A percentile compares a stretch with the other conserved stretches of the same genome.
Conservation (phyloP, 2,888 invertebrate genomes). For the Dolichomitus sp. region DNA sequence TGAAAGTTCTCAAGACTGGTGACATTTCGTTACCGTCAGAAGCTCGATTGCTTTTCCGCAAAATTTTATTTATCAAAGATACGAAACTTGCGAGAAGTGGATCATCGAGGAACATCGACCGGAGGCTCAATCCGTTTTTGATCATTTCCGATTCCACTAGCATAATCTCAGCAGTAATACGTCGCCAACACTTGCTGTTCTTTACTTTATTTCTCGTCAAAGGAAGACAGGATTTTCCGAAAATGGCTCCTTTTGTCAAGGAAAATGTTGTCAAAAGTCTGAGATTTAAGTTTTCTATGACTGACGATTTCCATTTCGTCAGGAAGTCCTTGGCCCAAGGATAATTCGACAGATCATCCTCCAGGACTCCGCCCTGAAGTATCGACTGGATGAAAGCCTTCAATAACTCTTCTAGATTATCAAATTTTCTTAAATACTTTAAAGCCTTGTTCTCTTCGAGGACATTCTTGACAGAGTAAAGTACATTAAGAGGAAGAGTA, state of each 20-base stretch:
- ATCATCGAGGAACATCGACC: constrained; percentile 47
- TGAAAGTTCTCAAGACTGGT: background rate
- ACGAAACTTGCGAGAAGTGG: constrained; percentile 54
- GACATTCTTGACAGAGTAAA: constrained; percentile 54
- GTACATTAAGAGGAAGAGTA: constrained; percentile 33
- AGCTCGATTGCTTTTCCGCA: background rate
- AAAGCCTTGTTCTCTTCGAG: constrained; percentile 13
- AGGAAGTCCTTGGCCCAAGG: constrained; percentile 47
- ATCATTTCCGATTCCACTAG: constrained; percentile 43
- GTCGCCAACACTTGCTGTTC: constrained; percentile 28
- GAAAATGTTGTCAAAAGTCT: constrained; percentile 43
- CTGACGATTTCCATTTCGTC: constrained; percentile 34
- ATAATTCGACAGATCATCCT: constrained; percentile 2
- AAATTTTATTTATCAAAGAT: constrained; percentile 39
- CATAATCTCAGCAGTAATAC: constrained; percentile 37
- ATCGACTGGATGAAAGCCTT: background rate
- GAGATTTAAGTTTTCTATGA: constrained; percentile 30
- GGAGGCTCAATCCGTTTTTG: constrained; percentile 45
- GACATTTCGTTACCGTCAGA: background rate
- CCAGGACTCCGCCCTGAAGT: background rate
- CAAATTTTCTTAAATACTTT: background rate
- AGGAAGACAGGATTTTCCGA: constrained; percentile 18
- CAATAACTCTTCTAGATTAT: constrained; percentile 9
- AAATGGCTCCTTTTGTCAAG: constrained; percentile 6
- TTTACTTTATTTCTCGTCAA: background rate